phyloP scores from a whole-genome alignment of 2,797 vertebrate genomes.

The Aphelocoma californica region DNA sequence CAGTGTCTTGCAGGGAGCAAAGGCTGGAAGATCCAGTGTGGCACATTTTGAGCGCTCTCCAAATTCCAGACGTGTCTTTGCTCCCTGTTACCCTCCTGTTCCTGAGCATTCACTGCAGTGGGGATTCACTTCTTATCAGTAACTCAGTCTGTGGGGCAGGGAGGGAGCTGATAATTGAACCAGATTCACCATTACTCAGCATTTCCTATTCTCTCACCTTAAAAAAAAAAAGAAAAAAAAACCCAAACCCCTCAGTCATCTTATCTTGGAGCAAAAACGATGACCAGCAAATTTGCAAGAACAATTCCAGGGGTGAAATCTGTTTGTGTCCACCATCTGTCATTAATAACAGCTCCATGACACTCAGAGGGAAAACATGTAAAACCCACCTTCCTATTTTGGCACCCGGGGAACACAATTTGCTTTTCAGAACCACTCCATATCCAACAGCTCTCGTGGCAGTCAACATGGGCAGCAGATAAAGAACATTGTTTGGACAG shows the following conservation, averaged over 20 bases:
- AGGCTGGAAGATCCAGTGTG: background rate
- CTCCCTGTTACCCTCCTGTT: background rate
- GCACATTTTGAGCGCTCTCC: background rate
- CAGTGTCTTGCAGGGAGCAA: background rate
- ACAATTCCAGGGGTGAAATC: background rate
- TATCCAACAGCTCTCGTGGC: background rate
- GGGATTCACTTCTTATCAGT: background rate
- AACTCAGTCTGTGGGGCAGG: background rate
- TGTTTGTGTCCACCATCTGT: background rate
- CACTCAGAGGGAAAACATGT: background rate
- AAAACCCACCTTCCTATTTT: background rate
- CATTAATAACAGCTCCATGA: background rate
- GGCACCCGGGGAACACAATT: background rate
- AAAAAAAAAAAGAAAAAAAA: background rate
- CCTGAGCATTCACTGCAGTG: background rate
- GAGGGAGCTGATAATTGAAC: background rate
- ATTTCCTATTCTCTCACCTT: background rate
- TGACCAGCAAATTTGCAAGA: background rate
- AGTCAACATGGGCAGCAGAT: background rate
- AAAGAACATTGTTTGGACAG: background rate
- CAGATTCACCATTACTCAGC: background rate
- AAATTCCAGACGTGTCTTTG: background rate
- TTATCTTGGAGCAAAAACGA: background rate
- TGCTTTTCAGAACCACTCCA: background rate
- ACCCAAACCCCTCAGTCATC: background rate